Percentiles rank a stretch among this genome's conserved stretches.
phyloP scores from a whole-genome alignment of 2,113 vertebrate genomes.

The Cephalopterus ornatus region DNA sequence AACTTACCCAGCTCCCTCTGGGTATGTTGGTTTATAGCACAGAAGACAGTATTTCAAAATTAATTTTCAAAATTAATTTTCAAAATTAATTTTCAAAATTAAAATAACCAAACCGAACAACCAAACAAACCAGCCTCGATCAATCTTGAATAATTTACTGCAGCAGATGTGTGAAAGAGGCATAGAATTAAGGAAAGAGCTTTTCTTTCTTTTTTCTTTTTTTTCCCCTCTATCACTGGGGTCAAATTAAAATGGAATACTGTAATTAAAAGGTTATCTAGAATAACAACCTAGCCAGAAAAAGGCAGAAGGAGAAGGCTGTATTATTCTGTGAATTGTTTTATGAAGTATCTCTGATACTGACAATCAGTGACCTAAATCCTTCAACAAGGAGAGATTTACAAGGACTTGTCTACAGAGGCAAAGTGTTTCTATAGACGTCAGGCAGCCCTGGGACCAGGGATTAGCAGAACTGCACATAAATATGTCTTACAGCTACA shows the following conservation, averaged over 20 bases:
- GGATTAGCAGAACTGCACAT: slow-evolving; percentile 68
- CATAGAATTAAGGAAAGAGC: slow-evolving; percentile 24
- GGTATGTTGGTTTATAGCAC: slow-evolving; percentile 3
- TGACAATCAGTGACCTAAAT: slow-evolving; percentile 78
- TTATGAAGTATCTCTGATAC: slow-evolving; percentile 69
- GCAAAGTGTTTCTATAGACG: slow-evolving; percentile 58
- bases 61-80: too few species aligned
- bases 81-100: too few species aligned
- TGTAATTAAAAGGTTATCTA: slow-evolving; percentile 73
- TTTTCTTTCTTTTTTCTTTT: not conserved
- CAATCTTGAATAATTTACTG: slow-evolving; percentile 53
- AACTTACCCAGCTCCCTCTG: not conserved
- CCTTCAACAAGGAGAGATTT: slow-evolving; percentile 75
- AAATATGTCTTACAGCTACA: slow-evolving; percentile 57
- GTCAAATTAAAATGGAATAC: slow-evolving; percentile 53
- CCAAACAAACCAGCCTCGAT: not conserved
- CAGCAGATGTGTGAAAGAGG: slow-evolving; percentile 48
- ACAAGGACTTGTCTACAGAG: slow-evolving; percentile 68
- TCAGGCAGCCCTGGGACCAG: slow-evolving; percentile 51
- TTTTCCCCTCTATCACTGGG: slow-evolving; percentile 24
- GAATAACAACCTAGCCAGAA: slow-evolving; percentile 51
- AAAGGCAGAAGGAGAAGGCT: slow-evolving; percentile 63
- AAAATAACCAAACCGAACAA: not conserved
- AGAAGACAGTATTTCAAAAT: slow-evolving; percentile 11
- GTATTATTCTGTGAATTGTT: slow-evolving; percentile 65